These are phyloP conservation scores for Dryas iulia DNA, from an alignment of 1,140 invertebrate genomes.

Conservation along the genomic window DNA sequence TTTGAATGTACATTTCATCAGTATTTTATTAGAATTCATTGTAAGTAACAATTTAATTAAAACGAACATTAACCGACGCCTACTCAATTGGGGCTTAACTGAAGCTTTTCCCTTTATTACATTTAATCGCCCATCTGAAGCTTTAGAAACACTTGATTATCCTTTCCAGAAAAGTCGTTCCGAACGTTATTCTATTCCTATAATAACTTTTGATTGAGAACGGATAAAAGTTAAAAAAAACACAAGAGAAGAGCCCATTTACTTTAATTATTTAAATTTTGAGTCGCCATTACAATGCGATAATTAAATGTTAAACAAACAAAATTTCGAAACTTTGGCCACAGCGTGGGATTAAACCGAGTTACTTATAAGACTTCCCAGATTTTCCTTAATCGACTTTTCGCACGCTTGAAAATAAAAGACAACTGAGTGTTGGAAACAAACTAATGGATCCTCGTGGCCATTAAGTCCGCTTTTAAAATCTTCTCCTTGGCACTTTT, in stretches of 20 bases:
- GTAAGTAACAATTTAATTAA: slow-evolving; percentile 2
- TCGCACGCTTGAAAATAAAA: not conserved
- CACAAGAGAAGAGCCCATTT: not conserved
- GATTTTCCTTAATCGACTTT: not conserved
- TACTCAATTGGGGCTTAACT: slow-evolving; percentile 6
- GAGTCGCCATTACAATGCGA: not conserved
- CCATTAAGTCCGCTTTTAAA: not conserved
- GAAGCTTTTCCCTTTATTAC: not conserved
- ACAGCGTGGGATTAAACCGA: not conserved
- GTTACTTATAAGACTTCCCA: not conserved
- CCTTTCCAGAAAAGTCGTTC: not conserved
- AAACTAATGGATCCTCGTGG: not conserved
- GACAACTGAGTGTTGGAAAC: not conserved
- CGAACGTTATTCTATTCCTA: not conserved
- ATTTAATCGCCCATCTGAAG: slow-evolving; percentile 7
- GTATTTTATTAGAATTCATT: not conserved
- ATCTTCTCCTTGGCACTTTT: not conserved
- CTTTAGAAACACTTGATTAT: slow-evolving; percentile 2
- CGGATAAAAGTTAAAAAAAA: not conserved
- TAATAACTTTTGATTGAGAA: not conserved
- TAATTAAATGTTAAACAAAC: not conserved
- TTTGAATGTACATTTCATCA: not conserved
- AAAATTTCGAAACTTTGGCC: not conserved
- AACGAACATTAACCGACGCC: not conserved
- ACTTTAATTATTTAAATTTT: not conserved